A percentile compares a stretch with the other conserved stretches of the same genome.
These are phyloP conservation scores for Catostomus latipinnis DNA, from an alignment of 2,797 vertebrate genomes.

Conservation along the genomic window DNA sequence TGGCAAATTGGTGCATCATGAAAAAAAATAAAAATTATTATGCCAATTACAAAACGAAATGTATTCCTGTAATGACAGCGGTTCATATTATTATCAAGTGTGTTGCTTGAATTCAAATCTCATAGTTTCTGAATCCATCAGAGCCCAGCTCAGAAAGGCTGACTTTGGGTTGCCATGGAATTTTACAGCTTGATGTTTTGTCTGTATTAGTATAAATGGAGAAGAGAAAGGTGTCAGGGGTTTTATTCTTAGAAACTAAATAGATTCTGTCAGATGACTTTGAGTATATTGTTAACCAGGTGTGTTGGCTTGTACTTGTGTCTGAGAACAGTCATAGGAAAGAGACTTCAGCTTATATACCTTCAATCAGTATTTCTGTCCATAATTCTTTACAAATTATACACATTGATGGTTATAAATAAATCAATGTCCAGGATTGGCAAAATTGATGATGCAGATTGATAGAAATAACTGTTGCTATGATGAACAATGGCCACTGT, in stretches of 20 bases:
- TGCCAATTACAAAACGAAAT: constrained; percentile 10
- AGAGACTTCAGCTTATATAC: too few species aligned
- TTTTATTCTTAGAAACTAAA: constrained; percentile 29
- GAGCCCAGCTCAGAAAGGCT: constrained; percentile 31
- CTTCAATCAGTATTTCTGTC: too few species aligned
- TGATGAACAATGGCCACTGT: constrained; percentile 76
- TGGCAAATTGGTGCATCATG: constrained; percentile 24
- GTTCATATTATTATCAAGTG: background rate
- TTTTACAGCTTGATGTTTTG: constrained; percentile 48
- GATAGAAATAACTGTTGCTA: constrained; percentile 53
- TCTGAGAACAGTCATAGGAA: background rate
- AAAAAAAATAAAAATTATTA: background rate
- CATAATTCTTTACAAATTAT: constrained; percentile 10
- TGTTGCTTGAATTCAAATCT: background rate
- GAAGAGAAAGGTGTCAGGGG: constrained; percentile 34
- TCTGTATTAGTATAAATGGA: constrained; percentile 34
- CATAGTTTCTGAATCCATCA: constrained; percentile 37
- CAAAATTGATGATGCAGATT: constrained; percentile 46
- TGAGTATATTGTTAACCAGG: constrained; percentile 17
- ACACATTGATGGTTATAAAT: constrained; percentile 21
- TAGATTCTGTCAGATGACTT: constrained; percentile 22
- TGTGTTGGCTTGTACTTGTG: background rate
- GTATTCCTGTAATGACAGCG: background rate
- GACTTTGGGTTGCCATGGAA: constrained; percentile 33
- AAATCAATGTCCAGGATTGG: constrained; percentile 21